phyloP scores from a whole-genome alignment of 2,888 invertebrate species.

The Xanthorhoe spadicearia region DNA sequence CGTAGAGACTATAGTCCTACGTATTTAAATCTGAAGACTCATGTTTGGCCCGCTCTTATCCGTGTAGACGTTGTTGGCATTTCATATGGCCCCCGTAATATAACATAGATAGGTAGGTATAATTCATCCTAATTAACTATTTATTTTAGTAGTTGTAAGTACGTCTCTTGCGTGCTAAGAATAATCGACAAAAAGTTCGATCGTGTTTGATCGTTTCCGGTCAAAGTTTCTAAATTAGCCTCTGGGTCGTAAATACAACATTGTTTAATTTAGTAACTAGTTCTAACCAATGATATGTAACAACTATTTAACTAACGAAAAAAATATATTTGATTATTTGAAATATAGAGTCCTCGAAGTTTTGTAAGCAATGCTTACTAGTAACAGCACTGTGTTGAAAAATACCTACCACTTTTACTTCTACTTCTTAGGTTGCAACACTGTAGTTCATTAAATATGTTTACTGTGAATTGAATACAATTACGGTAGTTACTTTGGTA shows the following conservation, averaged over 20 bases:
- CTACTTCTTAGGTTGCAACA: constrained; percentile 2
- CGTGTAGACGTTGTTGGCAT: too few relatives aligned
- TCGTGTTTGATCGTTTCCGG: constrained; percentile 34
- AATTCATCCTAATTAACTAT: not conserved
- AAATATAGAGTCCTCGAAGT: not conserved
- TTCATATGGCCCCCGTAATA: too few relatives aligned
- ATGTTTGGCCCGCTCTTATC: too few relatives aligned
- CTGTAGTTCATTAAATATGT: not conserved
- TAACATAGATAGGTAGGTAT: not conserved
- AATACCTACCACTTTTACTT: constrained; percentile 18
- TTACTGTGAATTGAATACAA: too few relatives aligned
- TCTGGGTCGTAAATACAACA: not conserved
- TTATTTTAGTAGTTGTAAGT: not conserved
- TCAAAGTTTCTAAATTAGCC: constrained; percentile 31
- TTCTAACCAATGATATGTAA: too few relatives aligned
- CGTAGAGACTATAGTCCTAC: too few relatives aligned
- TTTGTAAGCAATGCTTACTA: constrained; percentile 21
- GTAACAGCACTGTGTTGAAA: constrained; percentile 17
- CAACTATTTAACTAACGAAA: not conserved
- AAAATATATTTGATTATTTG: not conserved
- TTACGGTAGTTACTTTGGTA: too few relatives aligned
- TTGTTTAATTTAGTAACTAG: not conserved
- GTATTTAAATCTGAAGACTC: too few relatives aligned
- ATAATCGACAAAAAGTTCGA: constrained; percentile 25
- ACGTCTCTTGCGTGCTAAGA: constrained; percentile 23